Evolutionary conservation across 2,888 invertebrate species (phyloP).

Genomic region (Rotaria socialis): DNA sequence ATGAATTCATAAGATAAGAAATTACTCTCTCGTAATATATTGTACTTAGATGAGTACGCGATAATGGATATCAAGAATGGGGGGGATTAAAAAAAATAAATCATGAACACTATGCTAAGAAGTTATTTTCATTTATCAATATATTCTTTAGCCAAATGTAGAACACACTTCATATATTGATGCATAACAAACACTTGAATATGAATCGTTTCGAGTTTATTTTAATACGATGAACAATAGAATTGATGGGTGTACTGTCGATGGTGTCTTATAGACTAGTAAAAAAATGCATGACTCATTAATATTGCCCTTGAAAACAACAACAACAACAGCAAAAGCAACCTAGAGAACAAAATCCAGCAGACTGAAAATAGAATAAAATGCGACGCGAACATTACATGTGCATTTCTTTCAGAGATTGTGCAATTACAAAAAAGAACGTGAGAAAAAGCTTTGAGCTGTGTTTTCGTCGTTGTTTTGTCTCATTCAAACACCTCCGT

Average conservation of each 20-base stretch:
- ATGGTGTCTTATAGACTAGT: too few relatives aligned
- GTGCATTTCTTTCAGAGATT: background rate
- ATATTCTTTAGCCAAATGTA: background rate
- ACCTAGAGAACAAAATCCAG: background rate
- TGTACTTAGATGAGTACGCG: background rate
- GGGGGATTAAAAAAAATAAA: background rate
- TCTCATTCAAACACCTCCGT: background rate
- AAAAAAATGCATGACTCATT: too few relatives aligned
- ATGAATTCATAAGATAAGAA: background rate
- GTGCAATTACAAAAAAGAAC: background rate
- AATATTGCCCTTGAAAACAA: too few relatives aligned
- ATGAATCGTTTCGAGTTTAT: background rate
- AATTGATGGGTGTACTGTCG: too few relatives aligned
- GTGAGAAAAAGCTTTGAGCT: background rate
- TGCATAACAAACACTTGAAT: background rate
- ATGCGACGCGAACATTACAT: background rate
- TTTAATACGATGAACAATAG: too few relatives aligned
- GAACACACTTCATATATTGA: background rate
- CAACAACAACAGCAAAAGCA: too few relatives aligned
- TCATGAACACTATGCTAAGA: background rate
- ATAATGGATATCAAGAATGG: background rate
- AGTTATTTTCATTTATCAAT: background rate
- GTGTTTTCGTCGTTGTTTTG: background rate
- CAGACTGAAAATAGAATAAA: background rate
- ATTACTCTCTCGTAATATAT: background rate